Evolutionary conservation across 2,113 vertebrate genomes (phyloP).

Genomic region (Oenanthe melanoleuca): DNA sequence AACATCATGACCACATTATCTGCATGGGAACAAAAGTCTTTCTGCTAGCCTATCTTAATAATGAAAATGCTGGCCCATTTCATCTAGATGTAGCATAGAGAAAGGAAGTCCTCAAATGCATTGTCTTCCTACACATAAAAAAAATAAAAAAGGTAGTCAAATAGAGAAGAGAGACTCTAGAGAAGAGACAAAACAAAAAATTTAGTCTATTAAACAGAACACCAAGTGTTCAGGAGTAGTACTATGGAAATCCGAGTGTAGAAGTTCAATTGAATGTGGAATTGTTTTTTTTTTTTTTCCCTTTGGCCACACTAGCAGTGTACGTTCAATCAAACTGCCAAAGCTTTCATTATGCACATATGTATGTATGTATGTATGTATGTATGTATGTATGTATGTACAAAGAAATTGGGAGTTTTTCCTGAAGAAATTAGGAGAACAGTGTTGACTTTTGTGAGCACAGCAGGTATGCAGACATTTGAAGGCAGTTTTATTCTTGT

Average conservation of each 20-base stretch:
- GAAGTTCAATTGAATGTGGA: neutral
- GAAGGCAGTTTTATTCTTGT: too few relatives aligned
- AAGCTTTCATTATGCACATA: neutral
- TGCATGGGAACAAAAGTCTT: neutral
- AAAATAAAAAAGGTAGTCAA: neutral
- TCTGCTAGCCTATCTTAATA: neutral
- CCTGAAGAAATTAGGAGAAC: too few relatives aligned
- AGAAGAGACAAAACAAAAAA: neutral
- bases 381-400: too few relatives aligned
- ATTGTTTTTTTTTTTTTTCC: neutral
- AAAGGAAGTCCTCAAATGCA: neutral
- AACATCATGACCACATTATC: neutral
- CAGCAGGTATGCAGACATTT: too few relatives aligned
- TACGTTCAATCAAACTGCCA: neutral
- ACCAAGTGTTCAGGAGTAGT: neutral
- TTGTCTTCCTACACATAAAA: neutral
- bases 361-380: too few relatives aligned
- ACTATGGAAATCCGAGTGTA: neutral
- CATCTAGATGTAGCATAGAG: neutral
- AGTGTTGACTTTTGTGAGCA: too few relatives aligned
- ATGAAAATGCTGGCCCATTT: neutral
- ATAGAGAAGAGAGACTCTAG: too few relatives aligned
- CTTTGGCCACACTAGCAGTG: neutral
- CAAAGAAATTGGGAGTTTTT: too few relatives aligned
- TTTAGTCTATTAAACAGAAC: neutral